Evolutionary conservation across 2,113 vertebrate species (phyloP).

Genomic region (Coryphaenoides rupestris): DNA sequence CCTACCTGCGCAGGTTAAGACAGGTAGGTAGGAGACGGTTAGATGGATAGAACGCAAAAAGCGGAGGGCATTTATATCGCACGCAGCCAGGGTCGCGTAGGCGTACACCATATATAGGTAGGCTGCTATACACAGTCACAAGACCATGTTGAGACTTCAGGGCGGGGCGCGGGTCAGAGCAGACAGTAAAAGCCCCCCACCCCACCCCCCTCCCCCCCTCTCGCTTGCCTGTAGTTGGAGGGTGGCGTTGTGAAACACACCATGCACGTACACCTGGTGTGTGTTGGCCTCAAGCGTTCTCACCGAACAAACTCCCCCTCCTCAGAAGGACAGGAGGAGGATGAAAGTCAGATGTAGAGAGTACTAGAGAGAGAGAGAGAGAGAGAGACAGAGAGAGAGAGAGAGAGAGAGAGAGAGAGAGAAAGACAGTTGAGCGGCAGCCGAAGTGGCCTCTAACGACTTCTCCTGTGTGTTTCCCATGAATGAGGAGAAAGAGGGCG

Average conservation of each 20-base stretch:
- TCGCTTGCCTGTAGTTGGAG: slow-evolving; percentile 6
- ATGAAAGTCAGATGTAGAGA: background rate
- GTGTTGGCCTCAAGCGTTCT: no score
- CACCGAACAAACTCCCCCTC: background rate
- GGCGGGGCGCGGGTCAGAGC: slow-evolving; percentile 21
- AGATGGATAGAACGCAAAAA: no score
- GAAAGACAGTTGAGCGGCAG: no score
- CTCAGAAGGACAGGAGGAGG: slow-evolving; percentile 6
- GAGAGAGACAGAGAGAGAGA: slow-evolving; percentile 11
- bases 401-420: background rate
- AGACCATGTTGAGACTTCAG: slow-evolving; percentile 40
- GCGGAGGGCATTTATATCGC: background rate
- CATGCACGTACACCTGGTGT: slow-evolving; percentile 18
- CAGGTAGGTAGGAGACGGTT: background rate
- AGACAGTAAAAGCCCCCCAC: background rate
- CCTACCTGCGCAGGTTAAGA: slow-evolving; percentile 18
- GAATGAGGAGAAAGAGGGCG: no score
- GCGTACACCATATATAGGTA: no score
- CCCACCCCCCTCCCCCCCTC: no score
- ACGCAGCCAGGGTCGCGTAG: background rate
- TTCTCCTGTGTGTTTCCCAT: no score
- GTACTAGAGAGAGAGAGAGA: background rate
- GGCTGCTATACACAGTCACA: slow-evolving; percentile 50
- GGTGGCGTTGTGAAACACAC: background rate
- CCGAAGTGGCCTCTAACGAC: no score